Evolutionary conservation across 2,797 vertebrate genomes (phyloP), one percentile per base, ranked within the genome.

Genomic region (Lindbergichthys nudifrons): DNA sequence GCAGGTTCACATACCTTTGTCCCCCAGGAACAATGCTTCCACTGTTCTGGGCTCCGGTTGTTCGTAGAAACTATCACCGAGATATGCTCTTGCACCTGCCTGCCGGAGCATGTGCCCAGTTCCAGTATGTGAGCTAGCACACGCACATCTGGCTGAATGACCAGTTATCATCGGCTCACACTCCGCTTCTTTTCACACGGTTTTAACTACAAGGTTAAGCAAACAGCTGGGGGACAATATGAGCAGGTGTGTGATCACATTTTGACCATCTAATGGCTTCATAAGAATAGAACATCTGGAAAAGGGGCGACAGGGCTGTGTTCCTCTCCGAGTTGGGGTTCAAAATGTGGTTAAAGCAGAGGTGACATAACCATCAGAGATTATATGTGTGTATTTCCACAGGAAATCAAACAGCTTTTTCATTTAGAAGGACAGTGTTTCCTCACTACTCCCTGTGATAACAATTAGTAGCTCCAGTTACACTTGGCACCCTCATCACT

Each of bases 1-100:
- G 58, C 50, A 57, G 78, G 90, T 89, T 89, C 87, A 75, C 91
- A 93, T 93, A 88, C 88, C 88, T 91, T 87, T 80, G 87, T 92
- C 88, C 80, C 74, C 1, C 21, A 72, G 80, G 79, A 89, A 94
- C 91, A 94, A 89, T 71, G 68, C 75, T 60, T 57, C 58, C 77
- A 84, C 81, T 93, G 85, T 94, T 73, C 69, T 13, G 63, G 70
- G 52, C 62, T 70, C 77, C 73, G 71, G 77, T 87, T 82, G 69
- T 80, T 58, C n/a, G 75, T 65, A 66, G 75, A 47, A 79, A 60
- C 87, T 64, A 67, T 83, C 77, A 73, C 62, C 36, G 6, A 70
- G 86, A 85, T 86, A 56, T 68, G 86, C 65, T 79, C 81, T 72
- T 82, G 82, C 88, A 91, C 90, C 89, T 91, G 90, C 88, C 82